phyloP scores from a whole-genome alignment of 2,797 vertebrate species.

The Synaphobranchus kaupii region DNA sequence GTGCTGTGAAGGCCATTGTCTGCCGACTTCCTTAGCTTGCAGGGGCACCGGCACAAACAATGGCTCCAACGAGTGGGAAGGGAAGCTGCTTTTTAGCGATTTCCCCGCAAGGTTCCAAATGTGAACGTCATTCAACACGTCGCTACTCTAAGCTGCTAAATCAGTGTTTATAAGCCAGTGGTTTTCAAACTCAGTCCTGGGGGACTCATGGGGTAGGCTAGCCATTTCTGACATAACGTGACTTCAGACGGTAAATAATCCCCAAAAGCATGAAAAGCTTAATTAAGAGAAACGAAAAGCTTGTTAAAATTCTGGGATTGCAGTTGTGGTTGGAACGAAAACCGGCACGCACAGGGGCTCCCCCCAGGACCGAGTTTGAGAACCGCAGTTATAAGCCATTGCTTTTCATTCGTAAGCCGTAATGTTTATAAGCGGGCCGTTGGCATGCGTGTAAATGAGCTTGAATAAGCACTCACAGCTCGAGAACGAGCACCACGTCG shows the following conservation, averaged over 20 bases:
- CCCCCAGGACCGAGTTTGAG: no score
- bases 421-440: not conserved
- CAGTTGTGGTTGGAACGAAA: no score
- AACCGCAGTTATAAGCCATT: not conserved
- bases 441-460: not conserved
- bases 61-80: not conserved
- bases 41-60: not conserved
- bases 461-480: slow-evolving; percentile 83
- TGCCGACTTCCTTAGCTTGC: not conserved
- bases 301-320: no score
- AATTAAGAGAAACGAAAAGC: no score
- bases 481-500: slow-evolving; percentile 92
- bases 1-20: not conserved
- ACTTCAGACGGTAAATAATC: not conserved
- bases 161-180: not conserved
- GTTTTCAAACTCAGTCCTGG: not conserved
- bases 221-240: not conserved
- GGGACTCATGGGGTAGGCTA: not conserved
- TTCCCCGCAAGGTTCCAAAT: not conserved
- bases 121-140: not conserved
- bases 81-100: not conserved
- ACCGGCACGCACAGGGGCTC: no score
- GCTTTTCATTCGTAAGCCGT: not conserved
- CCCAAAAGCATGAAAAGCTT: not conserved
- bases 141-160: not conserved